Conservation (phyloP, 1,140 invertebrate species). For the Drosophila fuyamai region DNA sequence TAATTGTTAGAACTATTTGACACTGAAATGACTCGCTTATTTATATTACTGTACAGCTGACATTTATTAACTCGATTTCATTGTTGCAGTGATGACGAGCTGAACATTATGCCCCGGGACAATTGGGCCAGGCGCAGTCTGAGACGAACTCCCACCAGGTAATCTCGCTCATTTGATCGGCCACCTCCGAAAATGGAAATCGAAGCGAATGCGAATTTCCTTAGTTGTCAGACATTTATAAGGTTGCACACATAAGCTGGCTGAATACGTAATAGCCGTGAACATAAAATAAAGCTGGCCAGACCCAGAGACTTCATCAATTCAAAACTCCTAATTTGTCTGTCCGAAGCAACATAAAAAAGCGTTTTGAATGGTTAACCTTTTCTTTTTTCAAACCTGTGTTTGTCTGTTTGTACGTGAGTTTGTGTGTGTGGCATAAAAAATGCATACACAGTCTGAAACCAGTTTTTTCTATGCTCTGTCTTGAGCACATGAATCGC, state of each 20-base stretch:
- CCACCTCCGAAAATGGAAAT: slow-evolving; percentile 18
- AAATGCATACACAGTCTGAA: slow-evolving; percentile 68
- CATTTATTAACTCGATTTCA: slow-evolving; percentile 53
- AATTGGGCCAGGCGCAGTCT: slow-evolving; percentile 92
- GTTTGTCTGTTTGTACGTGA: slow-evolving; percentile 1
- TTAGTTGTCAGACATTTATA: slow-evolving; percentile 14
- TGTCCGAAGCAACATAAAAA: slow-evolving; percentile 37
- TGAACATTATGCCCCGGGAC: slow-evolving; percentile 88
- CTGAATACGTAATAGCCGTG: slow-evolving; percentile 29
- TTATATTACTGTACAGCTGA: not conserved
- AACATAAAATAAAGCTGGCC: slow-evolving; percentile 18
- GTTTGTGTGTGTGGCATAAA: slow-evolving; percentile 29
- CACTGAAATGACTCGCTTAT: slow-evolving; percentile 7
- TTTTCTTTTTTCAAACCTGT: slow-evolving; percentile 56
- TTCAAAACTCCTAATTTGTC: slow-evolving; percentile 40
- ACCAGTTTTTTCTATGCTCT: slow-evolving; percentile 76
- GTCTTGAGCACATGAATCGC: slow-evolving; percentile 38
- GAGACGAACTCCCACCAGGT: slow-evolving; percentile 90
- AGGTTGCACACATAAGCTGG: slow-evolving; percentile 22
- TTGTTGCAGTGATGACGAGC: slow-evolving; percentile 75
- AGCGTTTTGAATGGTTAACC: slow-evolving; percentile 73
- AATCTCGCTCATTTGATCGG: slow-evolving; percentile 49
- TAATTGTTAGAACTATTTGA: not conserved
- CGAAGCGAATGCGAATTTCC: slow-evolving; percentile 34
- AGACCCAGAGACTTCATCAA: slow-evolving; percentile 32